A percentile compares a stretch with the other conserved stretches of the same genome.
phyloP scores from a whole-genome alignment of 2,113 vertebrate species.

The rabbit (Oryctolagus cuniculus) region mOryCun1.1 NC_091449.1:60717001-60717500 shows the following conservation, averaged over 20 bases:
- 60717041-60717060: neutral
- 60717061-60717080: no score
- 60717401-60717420: neutral
- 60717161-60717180: no score
- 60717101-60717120: no score
- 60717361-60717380: neutral
- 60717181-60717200: accelerated
- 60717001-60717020: neutral
- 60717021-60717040: neutral
- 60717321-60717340: neutral
- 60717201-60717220: neutral
- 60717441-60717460: neutral
- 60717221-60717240: neutral
- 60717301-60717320: neutral
- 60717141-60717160: accelerated
- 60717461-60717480: neutral
- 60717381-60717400: neutral
- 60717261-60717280: neutral
- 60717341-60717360: neutral
- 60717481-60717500: neutral
- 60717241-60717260: neutral
- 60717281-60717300: neutral
- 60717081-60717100: no score
- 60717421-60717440: neutral
- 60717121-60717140: no score